Percentiles rank a stretch among this genome's conserved stretches.
These are phyloP conservation scores for Ditula angustiorana DNA, from an alignment of 2,888 invertebrate species.

Conservation along the genomic window DNA sequence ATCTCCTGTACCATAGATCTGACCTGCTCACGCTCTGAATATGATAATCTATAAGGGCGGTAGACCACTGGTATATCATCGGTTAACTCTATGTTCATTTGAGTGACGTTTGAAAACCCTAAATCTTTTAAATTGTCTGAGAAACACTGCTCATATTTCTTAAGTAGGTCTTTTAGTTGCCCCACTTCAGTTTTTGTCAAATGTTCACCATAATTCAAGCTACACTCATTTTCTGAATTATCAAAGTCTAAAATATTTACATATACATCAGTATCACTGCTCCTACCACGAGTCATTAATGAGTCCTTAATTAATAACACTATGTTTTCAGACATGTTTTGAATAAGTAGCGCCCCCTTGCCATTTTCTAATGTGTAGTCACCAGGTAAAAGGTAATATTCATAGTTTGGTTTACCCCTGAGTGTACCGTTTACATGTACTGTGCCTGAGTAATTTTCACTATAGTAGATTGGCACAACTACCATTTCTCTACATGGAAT, in stretches of 20 bases:
- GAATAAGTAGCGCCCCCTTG: too few relatives aligned
- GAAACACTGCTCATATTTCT: not conserved
- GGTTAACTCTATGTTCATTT: not conserved
- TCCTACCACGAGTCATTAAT: not conserved
- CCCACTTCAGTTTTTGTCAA: not conserved
- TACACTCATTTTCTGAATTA: not conserved
- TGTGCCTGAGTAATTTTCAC: too few relatives aligned
- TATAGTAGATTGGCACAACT: too few relatives aligned
- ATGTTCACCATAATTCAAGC: not conserved
- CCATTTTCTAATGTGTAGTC: too few relatives aligned
- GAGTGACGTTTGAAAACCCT: not conserved
- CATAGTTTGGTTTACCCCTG: too few relatives aligned
- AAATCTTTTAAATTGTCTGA: not conserved
- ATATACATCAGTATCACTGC: not conserved
- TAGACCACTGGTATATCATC: not conserved
- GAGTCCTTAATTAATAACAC: too few relatives aligned
- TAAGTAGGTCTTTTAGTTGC: not conserved
- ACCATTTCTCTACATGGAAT: too few relatives aligned
- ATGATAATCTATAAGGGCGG: not conserved
- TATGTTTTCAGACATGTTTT: too few relatives aligned
- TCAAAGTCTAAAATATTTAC: not conserved
- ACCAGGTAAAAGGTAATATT: too few relatives aligned
- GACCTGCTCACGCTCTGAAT: not conserved
- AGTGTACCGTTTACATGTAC: too few relatives aligned
- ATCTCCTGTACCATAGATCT: not conserved